These are phyloP conservation scores for Onychorhynchus coronatus DNA, from an alignment of 2,113 vertebrate species.

Conservation along the genomic window DNA sequence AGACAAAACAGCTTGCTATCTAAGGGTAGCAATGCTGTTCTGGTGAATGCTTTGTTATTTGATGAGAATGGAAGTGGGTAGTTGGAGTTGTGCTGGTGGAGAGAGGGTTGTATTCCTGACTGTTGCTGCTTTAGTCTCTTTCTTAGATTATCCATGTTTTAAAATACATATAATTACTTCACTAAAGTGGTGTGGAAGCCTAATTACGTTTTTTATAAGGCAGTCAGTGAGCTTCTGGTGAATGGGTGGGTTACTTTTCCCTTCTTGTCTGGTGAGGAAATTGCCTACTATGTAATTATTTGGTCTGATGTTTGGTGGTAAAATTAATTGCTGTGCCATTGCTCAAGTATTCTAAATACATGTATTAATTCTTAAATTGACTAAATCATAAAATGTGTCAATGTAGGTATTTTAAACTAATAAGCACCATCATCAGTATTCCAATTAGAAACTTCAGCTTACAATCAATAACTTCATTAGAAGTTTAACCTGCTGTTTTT, in stretches of 20 bases:
- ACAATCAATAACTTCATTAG: not conserved
- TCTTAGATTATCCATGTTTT: not conserved
- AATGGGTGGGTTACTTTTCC: not conserved
- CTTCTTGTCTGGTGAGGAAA: not conserved
- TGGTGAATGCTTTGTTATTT: not conserved
- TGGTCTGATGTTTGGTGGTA: not conserved
- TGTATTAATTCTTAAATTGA: not conserved
- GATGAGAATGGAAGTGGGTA: not conserved
- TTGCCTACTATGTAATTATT: not conserved
- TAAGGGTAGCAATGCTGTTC: fast-evolving
- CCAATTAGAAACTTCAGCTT: not conserved
- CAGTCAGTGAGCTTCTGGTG: not conserved
- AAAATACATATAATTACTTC: not conserved
- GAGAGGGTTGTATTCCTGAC: not conserved
- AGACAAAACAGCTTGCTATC: not conserved
- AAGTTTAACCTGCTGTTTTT: not conserved
- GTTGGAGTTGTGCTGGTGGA: not conserved
- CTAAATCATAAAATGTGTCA: not conserved
- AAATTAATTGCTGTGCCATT: not conserved
- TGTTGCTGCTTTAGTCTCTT: not conserved
- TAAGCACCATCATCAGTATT: not conserved
- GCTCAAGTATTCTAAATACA: fast-evolving
- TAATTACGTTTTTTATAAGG: not conserved
- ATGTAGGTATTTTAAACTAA: not conserved
- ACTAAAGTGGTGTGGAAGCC: not conserved